These are phyloP conservation scores for Actias luna DNA, from an alignment of 2,888 invertebrate species.

Conservation along the genomic window DNA sequence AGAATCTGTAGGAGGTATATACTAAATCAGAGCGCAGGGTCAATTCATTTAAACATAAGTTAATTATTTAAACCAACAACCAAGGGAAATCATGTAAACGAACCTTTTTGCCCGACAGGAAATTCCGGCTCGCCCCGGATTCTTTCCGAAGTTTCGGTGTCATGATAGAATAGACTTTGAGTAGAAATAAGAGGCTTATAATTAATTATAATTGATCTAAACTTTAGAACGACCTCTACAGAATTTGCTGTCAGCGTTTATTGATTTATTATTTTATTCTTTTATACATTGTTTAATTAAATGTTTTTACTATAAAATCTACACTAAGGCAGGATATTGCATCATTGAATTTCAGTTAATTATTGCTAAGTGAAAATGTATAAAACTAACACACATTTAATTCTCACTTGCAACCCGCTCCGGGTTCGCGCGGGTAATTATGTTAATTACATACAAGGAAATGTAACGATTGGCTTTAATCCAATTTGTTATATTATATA, in stretches of 20 bases:
- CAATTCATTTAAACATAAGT: background rate
- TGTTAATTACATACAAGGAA: too few relatives aligned
- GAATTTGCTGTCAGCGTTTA: background rate
- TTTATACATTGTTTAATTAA: background rate
- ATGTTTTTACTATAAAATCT: background rate
- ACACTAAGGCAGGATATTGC: too few relatives aligned
- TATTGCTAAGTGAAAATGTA: too few relatives aligned
- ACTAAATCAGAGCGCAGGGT: conserved; percentile 2
- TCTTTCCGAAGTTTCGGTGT: background rate
- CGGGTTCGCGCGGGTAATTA: too few relatives aligned
- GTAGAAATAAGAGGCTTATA: conserved; percentile 4
- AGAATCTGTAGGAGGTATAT: background rate
- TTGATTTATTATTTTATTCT: background rate
- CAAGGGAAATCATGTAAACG: conserved; percentile 9
- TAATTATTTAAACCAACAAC: conserved; percentile 9
- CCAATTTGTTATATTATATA: too few relatives aligned
- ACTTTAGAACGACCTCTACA: background rate
- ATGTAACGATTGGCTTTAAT: too few relatives aligned
- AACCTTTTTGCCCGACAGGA: conserved; percentile 4
- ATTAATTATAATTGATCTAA: conserved; percentile 5
- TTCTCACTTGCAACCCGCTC: too few relatives aligned
- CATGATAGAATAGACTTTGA: background rate
- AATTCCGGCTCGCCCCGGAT: conserved; percentile 6
- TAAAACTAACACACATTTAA: too few relatives aligned
- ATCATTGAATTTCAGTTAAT: too few relatives aligned